phyloP scores from a whole-genome alignment of 2,888 invertebrate species.

The Bibio marci region DNA sequence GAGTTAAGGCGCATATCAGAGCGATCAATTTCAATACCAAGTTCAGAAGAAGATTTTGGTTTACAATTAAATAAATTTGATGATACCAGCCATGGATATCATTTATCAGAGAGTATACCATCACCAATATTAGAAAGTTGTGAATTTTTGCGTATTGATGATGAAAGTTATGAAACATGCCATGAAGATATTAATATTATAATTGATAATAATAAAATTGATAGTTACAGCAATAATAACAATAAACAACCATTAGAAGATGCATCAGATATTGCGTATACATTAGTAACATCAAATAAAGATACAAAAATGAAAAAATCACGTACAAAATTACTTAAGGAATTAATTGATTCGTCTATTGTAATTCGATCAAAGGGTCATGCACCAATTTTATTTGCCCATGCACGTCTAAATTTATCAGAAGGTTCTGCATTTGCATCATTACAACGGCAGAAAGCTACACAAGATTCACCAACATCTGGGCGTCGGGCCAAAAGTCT shows the following conservation, averaged over 20 bases:
- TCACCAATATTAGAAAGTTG: slow-evolving; percentile 43
- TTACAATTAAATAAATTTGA: slow-evolving; percentile 32
- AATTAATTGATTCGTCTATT: slow-evolving; percentile 48
- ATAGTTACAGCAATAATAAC: too few relatives aligned
- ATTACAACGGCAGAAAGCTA: slow-evolving; percentile 43
- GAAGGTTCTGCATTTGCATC: slow-evolving; percentile 66
- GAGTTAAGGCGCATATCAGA: slow-evolving; percentile 55
- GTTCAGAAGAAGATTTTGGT: slow-evolving; percentile 51
- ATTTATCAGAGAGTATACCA: slow-evolving; percentile 41
- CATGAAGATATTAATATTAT: too few relatives aligned
- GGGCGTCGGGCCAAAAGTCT: slow-evolving; percentile 67
- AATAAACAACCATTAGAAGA: too few relatives aligned
- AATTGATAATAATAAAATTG: slow-evolving; percentile 27
- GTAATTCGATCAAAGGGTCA: slow-evolving; percentile 51
- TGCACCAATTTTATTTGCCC: slow-evolving; percentile 61
- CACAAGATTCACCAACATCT: slow-evolving; percentile 54
- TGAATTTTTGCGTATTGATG: slow-evolving; percentile 41
- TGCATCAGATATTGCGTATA: slow-evolving; percentile 32
- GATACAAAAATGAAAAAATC: slow-evolving; percentile 13
- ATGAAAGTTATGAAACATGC: slow-evolving; percentile 30
- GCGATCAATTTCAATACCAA: slow-evolving; percentile 56
- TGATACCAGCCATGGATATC: slow-evolving; percentile 38
- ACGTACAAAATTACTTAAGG: slow-evolving; percentile 43
- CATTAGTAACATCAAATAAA: slow-evolving; percentile 14
- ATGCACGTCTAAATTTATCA: slow-evolving; percentile 61